Evolutionary conservation across 2,113 vertebrate species (phyloP), one percentile per base, ranked within the genome.

Genomic region (Lucifuga dentata): DNA sequence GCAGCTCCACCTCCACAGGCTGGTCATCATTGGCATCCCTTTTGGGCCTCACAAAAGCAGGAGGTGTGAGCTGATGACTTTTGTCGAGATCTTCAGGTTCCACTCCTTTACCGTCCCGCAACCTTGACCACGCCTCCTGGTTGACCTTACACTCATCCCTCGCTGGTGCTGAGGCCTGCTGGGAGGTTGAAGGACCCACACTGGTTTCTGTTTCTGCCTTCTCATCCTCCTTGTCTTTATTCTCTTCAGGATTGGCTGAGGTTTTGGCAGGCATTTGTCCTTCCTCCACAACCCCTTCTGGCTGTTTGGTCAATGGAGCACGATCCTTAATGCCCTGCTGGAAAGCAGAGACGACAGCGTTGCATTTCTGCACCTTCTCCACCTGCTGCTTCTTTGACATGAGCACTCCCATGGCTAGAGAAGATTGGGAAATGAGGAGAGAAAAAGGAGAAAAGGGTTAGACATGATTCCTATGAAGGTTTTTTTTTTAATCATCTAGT

Each of bases 381-480:
- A 98, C 96, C 10, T 96, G 96, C 92, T 99, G 97, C 74, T 96
- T 94, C 91, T 95, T 97, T 81, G 97, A 98, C 96, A 98, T 96
- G 78, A 99, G 91, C 69, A 98, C 97, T 74, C 97, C 97, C 98
- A 99, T 99, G 93, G 87, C 89, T 94, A 35, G 29, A 71, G 60
- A 73, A 66, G 32, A 65, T 15, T 41, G 23, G 77, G 32, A 79
- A 24, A 84, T 3, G 68, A 5, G 23, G 23, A 33, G 10, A 8
- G 5, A 41, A 45, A 2, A 46, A 11, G 23, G 13, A 70, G 29
- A 56, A 20, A 46, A 60, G 10, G 20, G 44, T 83, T 74, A 40
- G 15, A 78, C 36, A 45, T 6, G 5, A 49, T 5, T 11, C 26
- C 26, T 29, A 29, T n/a, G n/a, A n/a, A n/a, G n/a, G n/a, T n/a